Conservation (phyloP, 2,888 invertebrate species). For the Phlogophora meticulosa region DNA sequence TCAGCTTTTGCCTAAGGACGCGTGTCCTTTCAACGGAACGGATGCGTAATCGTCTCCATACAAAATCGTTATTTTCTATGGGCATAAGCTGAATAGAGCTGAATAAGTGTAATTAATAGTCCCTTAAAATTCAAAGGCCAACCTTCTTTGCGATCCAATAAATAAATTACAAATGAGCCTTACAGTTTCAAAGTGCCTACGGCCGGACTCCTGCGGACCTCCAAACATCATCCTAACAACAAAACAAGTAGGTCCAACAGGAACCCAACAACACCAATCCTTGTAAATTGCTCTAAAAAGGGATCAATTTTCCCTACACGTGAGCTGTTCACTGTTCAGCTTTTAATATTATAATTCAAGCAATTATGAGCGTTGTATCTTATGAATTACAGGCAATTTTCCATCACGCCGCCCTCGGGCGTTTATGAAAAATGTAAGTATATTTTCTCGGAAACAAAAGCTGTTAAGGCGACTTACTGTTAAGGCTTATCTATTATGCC, state of each 20-base stretch:
- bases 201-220: not conserved
- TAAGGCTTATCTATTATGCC: conserved; percentile 84
- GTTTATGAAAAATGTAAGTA: conserved; percentile 84
- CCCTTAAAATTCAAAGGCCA: not conserved
- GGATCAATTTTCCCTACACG: conserved; percentile 77
- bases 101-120: no score
- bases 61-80: no score
- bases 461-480: conserved; percentile 83
- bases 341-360: conserved; percentile 72
- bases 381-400: conserved; percentile 81
- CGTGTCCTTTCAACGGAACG: no score
- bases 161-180: conserved; percentile 3
- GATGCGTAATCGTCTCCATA: no score
- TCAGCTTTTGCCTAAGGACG: no score
- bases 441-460: conserved; percentile 86
- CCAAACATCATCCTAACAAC: conserved; percentile 3
- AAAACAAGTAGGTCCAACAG: conserved; percentile 40
- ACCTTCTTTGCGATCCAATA: not conserved
- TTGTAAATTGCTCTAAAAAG: conserved; percentile 76
- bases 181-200: not conserved
- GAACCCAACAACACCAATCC: conserved; percentile 67
- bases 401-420: conserved; percentile 71
- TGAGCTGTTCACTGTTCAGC: conserved; percentile 60
- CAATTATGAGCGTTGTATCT: conserved; percentile 78
- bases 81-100: no score